Conservation (phyloP, 2,888 invertebrate species). For the Drosophila buzzatii region DNA sequence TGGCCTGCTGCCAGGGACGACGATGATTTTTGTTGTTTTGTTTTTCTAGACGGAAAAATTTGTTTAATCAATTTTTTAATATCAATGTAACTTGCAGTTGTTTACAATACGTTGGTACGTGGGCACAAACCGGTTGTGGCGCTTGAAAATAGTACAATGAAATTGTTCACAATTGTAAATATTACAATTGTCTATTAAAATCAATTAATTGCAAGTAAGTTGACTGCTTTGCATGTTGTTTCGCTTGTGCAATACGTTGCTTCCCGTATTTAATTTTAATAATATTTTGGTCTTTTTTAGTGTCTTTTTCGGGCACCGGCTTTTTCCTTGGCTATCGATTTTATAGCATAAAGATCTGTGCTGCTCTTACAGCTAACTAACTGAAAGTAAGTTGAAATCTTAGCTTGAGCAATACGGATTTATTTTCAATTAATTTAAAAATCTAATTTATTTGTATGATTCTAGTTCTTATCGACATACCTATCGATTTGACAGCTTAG, state of each 20-base stretch:
- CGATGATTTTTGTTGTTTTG: slow-evolving; percentile 37
- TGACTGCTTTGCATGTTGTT: slow-evolving; percentile 3
- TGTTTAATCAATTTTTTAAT: slow-evolving; percentile 53
- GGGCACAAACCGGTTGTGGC: slow-evolving; percentile 42
- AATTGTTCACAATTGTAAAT: slow-evolving; percentile 38
- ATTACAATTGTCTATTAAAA: slow-evolving; percentile 17
- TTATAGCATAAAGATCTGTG: background rate
- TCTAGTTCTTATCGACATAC: slow-evolving; percentile 8
- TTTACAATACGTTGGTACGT: slow-evolving; percentile 51
- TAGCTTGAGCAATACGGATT: background rate
- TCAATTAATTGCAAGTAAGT: slow-evolving; percentile 22
- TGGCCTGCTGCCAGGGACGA: slow-evolving; percentile 65
- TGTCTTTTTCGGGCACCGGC: slow-evolving; percentile 19
- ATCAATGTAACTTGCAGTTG: slow-evolving; percentile 50
- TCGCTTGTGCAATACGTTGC: slow-evolving; percentile 51
- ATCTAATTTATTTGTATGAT: background rate
- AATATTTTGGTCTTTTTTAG: slow-evolving; percentile 44
- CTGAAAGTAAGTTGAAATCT: background rate
- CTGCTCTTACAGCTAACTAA: background rate
- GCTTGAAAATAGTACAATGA: slow-evolving; percentile 4
- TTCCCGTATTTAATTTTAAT: slow-evolving; percentile 35
- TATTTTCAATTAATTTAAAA: background rate
- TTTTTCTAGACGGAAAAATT: background rate
- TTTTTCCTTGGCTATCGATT: background rate
- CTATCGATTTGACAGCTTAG: slow-evolving; percentile 41